Conservation (phyloP, 2,113 vertebrate species). For the Buteo buteo region DNA sequence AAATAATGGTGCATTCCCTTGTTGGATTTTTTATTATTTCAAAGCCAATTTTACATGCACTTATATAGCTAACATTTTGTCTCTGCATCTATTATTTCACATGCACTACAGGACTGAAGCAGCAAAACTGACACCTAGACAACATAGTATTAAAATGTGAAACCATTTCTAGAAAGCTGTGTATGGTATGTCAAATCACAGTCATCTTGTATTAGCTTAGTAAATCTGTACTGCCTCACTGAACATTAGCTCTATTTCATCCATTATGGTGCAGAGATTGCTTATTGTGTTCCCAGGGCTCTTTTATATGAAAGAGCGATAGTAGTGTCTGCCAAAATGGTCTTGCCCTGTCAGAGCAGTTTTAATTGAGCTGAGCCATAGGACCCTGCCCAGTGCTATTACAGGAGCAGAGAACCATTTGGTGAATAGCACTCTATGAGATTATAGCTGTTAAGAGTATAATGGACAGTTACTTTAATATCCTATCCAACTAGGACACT, state of each 20-base stretch:
- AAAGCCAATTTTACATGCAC: background rate
- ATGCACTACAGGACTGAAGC: background rate
- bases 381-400: slow-evolving; percentile 7
- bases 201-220: slow-evolving; percentile 28
- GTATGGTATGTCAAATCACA: slow-evolving; percentile 5
- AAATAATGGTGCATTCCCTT: background rate
- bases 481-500: background rate
- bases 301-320: slow-evolving; percentile 52
- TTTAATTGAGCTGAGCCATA: slow-evolving; percentile 65
- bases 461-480: slow-evolving; percentile 50
- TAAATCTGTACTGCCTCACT: slow-evolving; percentile 46
- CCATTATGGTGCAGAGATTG: slow-evolving; percentile 35
- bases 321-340: slow-evolving; percentile 38
- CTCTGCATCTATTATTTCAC: background rate
- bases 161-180: slow-evolving; percentile 30
- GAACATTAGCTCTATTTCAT: slow-evolving; percentile 57
- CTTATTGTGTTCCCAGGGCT: slow-evolving; percentile 45
- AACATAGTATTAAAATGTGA: background rate
- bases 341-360: slow-evolving; percentile 42
- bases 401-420: background rate
- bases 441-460: slow-evolving; percentile 31
- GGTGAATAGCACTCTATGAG: background rate
- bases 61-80: background rate
- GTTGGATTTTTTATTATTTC: background rate
- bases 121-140: background rate